Conservation (phyloP, 2,888 invertebrate genomes). For the Plagodis pulveraria region DNA sequence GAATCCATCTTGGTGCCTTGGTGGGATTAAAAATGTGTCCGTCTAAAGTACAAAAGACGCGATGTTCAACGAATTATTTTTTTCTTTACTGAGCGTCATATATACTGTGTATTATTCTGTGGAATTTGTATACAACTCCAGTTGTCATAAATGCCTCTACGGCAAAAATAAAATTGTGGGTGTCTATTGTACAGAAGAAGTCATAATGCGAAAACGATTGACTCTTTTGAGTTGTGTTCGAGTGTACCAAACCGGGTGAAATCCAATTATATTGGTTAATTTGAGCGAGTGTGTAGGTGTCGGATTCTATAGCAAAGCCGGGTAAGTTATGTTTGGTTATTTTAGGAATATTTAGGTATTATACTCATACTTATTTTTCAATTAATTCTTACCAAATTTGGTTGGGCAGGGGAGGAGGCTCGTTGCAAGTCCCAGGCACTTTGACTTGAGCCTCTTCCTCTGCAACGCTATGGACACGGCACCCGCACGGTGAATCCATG, state of each 20-base stretch:
- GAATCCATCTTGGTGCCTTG: conserved; percentile 56
- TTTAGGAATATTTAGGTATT: neutral
- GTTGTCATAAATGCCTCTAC: neutral
- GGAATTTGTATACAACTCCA: conserved; percentile 5
- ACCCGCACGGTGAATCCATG: no score
- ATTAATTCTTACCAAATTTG: no score
- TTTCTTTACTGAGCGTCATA: neutral
- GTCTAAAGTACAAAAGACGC: conserved; percentile 32
- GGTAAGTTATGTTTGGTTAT: conserved; percentile 29
- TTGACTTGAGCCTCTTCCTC: no score
- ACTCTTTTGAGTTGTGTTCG: conserved; percentile 52
- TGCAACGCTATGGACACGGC: no score
- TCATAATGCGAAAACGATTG: conserved; percentile 73
- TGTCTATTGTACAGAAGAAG: conserved; percentile 24
- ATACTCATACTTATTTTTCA: neutral
- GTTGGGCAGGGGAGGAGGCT: no score
- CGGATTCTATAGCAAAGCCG: conserved; percentile 23
- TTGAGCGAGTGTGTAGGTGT: conserved; percentile 61
- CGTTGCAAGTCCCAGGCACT: no score
- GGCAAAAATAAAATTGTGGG: conserved; percentile 11
- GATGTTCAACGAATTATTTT: neutral
- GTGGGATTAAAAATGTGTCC: conserved; percentile 54
- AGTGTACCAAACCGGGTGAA: conserved; percentile 54
- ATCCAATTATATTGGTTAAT: conserved; percentile 72
- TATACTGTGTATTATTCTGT: conserved; percentile 1